Evolutionary conservation across 2,888 invertebrate species (phyloP).

Genomic region (Rhingia campestris): DNA sequence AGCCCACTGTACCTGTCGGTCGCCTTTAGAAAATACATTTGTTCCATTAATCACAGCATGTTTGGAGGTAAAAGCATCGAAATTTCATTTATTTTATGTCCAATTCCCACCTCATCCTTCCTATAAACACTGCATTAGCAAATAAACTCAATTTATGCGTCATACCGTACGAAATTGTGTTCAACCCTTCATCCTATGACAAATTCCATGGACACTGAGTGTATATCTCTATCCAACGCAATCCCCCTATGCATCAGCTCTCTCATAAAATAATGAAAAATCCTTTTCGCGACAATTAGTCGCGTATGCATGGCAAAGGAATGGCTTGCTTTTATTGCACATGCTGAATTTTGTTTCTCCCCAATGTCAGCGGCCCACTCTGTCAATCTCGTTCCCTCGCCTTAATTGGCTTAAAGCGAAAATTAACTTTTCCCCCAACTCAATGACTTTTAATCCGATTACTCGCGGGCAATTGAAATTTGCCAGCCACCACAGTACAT

Average conservation of each 20-base stretch:
- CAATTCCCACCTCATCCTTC: neutral
- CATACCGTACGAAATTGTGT: conserved; percentile 10
- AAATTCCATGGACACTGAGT: neutral
- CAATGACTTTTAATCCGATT: conserved; percentile 71
- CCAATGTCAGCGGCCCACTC: conserved; percentile 33
- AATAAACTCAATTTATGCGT: conserved; percentile 26
- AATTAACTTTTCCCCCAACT: conserved; percentile 71
- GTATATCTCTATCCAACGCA: neutral
- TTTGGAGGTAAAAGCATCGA: conserved; percentile 6
- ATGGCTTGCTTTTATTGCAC: conserved; percentile 5
- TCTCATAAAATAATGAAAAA: conserved; percentile 51
- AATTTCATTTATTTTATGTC: conserved; percentile 12
- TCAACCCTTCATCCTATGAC: conserved; percentile 22
- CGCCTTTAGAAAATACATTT: neutral
- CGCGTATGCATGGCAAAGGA: conserved; percentile 28
- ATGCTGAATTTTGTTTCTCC: conserved; percentile 9
- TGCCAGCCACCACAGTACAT: conserved; percentile 1
- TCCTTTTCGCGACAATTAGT: conserved; percentile 55
- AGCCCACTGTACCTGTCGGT: neutral
- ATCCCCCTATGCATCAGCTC: neutral
- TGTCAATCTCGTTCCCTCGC: conserved; percentile 31
- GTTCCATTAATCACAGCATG: neutral
- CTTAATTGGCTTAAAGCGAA: conserved; percentile 70
- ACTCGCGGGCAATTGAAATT: conserved; percentile 72
- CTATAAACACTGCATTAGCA: conserved; percentile 4